Evolutionary conservation across 1,140 invertebrate species (phyloP), one percentile per base, ranked within the genome.

Genomic region (Meteorus sp.): DNA sequence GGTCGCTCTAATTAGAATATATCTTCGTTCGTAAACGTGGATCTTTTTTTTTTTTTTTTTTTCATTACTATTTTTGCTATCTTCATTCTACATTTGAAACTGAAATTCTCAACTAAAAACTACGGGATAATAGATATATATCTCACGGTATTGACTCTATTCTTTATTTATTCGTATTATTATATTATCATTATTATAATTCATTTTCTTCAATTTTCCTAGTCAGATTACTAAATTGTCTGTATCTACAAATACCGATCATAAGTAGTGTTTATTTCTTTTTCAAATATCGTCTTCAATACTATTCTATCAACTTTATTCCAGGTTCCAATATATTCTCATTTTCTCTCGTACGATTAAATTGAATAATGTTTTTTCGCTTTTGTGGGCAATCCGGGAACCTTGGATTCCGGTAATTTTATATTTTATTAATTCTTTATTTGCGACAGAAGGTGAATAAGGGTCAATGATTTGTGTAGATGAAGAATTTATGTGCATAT

Each of bases 101-200:
- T 44, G 44, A 48, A 44, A 44, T 41, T 44, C 13, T 45, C 8
- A 50, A 25, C 44, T 60, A 63, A 54, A 43, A 41, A 48, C 62
- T 63, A 63, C 69, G 66, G 69, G 64, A 75, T 73, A 75, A 70
- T 73, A 71, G 65, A n/a, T n/a, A n/a, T n/a, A n/a, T 72, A 71
- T 69, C 72, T 74, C 71, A 75, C 73, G 72, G 67, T 75, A 77
- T 77, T 75, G 73, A 77, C 71, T 77, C 71, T 77, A 75, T 75
- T 72, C 62, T 59, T 57, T 33, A 31, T 47, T 52, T 22, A 53
- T n/a, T n/a, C n/a, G n/a, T n/a, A n/a, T n/a, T n/a, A n/a, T n/a
- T n/a, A n/a, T n/a, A n/a, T n/a, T n/a, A n/a, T n/a, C n/a, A n/a
- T n/a, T n/a, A n/a, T n/a, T n/a, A n/a, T n/a, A n/a, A n/a, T n/a